Evolutionary conservation across 2,797 vertebrate genomes (phyloP), one percentile per base, ranked within the genome.

Genomic region (Enteromius trimaculatus): DNA sequence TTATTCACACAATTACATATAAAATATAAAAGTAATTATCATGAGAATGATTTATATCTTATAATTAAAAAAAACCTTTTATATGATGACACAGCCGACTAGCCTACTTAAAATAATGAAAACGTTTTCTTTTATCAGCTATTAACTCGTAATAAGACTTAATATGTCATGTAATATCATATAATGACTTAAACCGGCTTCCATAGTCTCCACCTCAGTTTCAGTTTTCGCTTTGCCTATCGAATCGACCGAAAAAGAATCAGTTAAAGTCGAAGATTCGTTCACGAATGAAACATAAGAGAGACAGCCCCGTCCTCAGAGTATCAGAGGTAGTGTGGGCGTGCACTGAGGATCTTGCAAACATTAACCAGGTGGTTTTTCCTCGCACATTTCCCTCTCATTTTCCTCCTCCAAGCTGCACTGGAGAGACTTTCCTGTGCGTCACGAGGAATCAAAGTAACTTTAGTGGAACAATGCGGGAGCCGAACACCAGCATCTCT

Each of bases 341-440:
- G 91, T 86, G 88, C 42, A 13, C 87, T 88, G 89, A 86, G 84
- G 69, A 64, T 64, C 79, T 89, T 86, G 86, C 84, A 92, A 92
- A 90, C 86, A 91, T 91, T 90, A 90, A 90, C 92, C 93, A 94
- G 94, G 92, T 94, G 90, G 87, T 88, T 83, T 86, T 68, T 83
- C 84, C 85, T 88, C 85, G 44, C 84, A 58, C 86, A 62, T 81
- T 77, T 83, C 55, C 5, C 55, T 81, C 42, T 82, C 47, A 62
- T 77, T 82, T 80, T 80, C 83, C 65, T 10, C 83, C 75, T 76
- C 62, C 51, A 51, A 42, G 81, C 85, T 79, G 81, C 31, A 0
- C 81, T 75, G 53, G 19, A 62, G 80, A 66, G 84, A 44, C 72
- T 84, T 71, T 21, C 49, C 26, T 5, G 76, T 86, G 87, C 88